phyloP scores from a whole-genome alignment of 2,797 vertebrate species.

The Chelon auratus region DNA sequence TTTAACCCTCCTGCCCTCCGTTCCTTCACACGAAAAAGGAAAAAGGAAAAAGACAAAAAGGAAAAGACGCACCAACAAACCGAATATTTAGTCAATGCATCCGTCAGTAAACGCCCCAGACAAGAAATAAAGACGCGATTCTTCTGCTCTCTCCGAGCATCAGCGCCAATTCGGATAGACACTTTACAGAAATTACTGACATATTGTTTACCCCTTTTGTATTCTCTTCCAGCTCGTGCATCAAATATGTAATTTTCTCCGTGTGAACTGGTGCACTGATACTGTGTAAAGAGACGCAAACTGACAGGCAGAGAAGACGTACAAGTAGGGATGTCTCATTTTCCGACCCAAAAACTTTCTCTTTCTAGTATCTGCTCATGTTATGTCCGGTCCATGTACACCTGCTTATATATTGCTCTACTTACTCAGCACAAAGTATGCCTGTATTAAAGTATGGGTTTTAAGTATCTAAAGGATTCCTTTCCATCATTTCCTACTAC shows the following conservation, averaged over 20 bases:
- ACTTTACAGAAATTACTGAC: constrained; percentile 28
- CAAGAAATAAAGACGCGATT: constrained; percentile 12
- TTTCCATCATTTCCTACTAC: too few species aligned
- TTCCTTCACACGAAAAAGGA: constrained; percentile 26
- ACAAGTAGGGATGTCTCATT: constrained; percentile 14
- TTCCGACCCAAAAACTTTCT: background rate
- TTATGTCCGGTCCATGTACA: background rate
- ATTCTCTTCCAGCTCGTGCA: constrained; percentile 28
- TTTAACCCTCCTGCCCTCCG: constrained; percentile 44
- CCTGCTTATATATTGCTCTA: background rate
- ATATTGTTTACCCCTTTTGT: constrained; percentile 51
- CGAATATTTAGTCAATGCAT: constrained; percentile 3
- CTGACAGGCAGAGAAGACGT: constrained; percentile 29
- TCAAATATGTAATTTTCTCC: constrained; percentile 62
- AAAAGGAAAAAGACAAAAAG: background rate
- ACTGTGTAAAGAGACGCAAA: constrained; percentile 37
- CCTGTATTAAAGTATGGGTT: too few species aligned
- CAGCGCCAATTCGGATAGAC: constrained; percentile 34
- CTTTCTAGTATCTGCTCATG: background rate
- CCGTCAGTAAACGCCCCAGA: constrained; percentile 40
- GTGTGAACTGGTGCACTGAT: constrained; percentile 48
- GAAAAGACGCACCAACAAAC: background rate
- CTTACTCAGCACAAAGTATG: background rate
- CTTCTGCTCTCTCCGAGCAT: constrained; percentile 21
- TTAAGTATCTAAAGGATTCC: too few species aligned